These are phyloP conservation scores for Phenganax subtilis DNA, from an alignment of 92 coral and sea anemone genomes.

Conservation along the genomic window DNA sequence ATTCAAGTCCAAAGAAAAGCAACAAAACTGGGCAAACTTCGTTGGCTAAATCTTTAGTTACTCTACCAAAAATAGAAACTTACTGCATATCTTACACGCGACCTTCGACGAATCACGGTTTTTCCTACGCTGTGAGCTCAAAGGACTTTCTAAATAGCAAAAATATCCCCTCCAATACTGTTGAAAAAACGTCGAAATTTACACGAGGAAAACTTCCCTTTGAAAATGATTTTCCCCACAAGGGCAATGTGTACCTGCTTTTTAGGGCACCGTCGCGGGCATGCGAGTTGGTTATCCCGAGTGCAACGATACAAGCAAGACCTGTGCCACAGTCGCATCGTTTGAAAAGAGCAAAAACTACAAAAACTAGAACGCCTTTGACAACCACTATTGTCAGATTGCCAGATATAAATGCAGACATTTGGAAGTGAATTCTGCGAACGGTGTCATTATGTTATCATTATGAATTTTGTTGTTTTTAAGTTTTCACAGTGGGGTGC, in stretches of 20 bases:
- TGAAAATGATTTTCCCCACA: conserved; percentile 5
- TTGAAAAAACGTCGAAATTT: neutral
- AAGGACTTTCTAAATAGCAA: conserved; percentile 23
- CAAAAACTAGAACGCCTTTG: neutral
- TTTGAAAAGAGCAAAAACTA: neutral
- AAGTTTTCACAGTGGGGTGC: neutral
- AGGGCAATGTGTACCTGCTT: conserved; percentile 27
- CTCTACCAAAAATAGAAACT: conserved; percentile 34
- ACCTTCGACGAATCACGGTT: conserved; percentile 29
- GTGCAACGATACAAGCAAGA: neutral
- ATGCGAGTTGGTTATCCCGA: conserved; percentile 8
- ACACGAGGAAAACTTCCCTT: neutral
- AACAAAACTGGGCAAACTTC: neutral
- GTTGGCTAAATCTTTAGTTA: neutral
- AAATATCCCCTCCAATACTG: neutral
- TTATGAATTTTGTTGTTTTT: neutral
- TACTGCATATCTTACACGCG: conserved; percentile 24
- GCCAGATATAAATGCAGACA: conserved; percentile 25
- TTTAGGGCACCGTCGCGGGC: conserved; percentile 37
- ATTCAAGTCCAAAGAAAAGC: neutral
- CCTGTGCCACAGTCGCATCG: neutral
- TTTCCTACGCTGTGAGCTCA: conserved; percentile 30
- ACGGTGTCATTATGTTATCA: neutral
- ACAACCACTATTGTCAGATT: conserved; percentile 12
- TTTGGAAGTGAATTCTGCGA: neutral